phyloP scores from a whole-genome alignment of 2,888 invertebrate species.

The Hypselothyrea guttata region DNA sequence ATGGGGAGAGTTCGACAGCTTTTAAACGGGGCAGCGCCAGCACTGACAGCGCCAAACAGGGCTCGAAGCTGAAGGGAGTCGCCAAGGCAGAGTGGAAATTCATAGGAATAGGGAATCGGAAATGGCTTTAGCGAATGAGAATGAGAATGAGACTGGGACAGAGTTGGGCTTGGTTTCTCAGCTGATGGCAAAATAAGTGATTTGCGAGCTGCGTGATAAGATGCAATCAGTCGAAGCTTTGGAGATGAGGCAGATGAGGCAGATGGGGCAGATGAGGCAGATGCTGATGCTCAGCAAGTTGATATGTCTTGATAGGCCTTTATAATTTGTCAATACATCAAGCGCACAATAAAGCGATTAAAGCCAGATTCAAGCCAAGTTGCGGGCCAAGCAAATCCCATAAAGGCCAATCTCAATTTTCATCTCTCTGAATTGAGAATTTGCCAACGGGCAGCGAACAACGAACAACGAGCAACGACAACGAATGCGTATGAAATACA shows the following conservation, averaged over 20 bases:
- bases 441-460: slow-evolving; percentile 29
- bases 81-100: too few relatives aligned
- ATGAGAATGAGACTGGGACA: not conserved
- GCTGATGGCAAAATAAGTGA: slow-evolving; percentile 75
- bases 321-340: slow-evolving; percentile 75
- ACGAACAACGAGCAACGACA: slow-evolving; percentile 6
- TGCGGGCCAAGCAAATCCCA: slow-evolving; percentile 28
- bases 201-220: slow-evolving; percentile 71
- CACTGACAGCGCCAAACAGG: slow-evolving; percentile 44
- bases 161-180: slow-evolving; percentile 24
- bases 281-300: not conserved
- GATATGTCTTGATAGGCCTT: slow-evolving; percentile 38
- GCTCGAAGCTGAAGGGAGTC: too few relatives aligned
- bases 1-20: slow-evolving; percentile 74
- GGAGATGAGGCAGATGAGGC: slow-evolving; percentile 5
- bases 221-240: slow-evolving; percentile 57
- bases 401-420: slow-evolving; percentile 16
- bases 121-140: not conserved
- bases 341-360: slow-evolving; percentile 73
- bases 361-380: slow-evolving; percentile 6
- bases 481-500: slow-evolving; percentile 54
- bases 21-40: slow-evolving; percentile 57
- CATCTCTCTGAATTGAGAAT: not conserved
- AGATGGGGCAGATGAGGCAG: not conserved
- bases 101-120: not conserved